Evolutionary conservation across 2,888 invertebrate species (phyloP).

Genomic region (Mythimna ferrago): DNA sequence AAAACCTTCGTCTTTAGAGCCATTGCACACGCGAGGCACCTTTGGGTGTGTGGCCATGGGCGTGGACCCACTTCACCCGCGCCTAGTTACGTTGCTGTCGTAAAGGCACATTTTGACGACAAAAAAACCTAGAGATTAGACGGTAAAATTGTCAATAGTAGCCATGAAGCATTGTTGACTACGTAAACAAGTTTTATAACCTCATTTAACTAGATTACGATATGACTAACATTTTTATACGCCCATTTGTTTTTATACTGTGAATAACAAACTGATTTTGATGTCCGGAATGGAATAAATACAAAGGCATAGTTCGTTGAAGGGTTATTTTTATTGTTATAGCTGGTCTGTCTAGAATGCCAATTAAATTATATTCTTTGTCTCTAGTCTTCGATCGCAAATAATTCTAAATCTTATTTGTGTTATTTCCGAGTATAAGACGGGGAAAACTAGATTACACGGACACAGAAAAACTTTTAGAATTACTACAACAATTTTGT

Average conservation of each 20-base stretch:
- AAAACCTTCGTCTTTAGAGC: too few relatives aligned
- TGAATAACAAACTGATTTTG: conserved; percentile 52
- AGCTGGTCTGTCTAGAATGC: conserved; percentile 1
- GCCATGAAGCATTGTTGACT: conserved; percentile 40
- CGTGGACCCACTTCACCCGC: too few relatives aligned
- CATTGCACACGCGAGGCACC: too few relatives aligned
- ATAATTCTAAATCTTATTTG: too few relatives aligned
- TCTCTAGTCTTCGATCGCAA: not conserved
- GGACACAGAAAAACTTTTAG: too few relatives aligned
- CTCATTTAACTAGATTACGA: conserved; percentile 56
- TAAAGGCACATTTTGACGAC: conserved; percentile 34
- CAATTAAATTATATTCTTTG: conserved; percentile 22
- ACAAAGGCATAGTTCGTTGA: not conserved
- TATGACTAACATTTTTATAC: conserved; percentile 58
- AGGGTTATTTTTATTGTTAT: conserved; percentile 25
- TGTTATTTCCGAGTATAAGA: too few relatives aligned
- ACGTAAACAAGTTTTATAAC: conserved; percentile 63
- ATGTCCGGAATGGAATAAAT: conserved; percentile 16
- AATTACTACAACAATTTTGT: too few relatives aligned
- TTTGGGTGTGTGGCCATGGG: too few relatives aligned
- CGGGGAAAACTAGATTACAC: too few relatives aligned
- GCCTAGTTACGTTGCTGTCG: not conserved
- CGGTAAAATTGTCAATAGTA: conserved; percentile 50
- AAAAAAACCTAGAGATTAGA: conserved; percentile 47
- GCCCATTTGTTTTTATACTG: conserved; percentile 49